Percentiles rank a stretch among this genome's conserved stretches.
Evolutionary conservation across 1,140 invertebrate species (phyloP).

Genomic region (Nylanderia fulva): DNA sequence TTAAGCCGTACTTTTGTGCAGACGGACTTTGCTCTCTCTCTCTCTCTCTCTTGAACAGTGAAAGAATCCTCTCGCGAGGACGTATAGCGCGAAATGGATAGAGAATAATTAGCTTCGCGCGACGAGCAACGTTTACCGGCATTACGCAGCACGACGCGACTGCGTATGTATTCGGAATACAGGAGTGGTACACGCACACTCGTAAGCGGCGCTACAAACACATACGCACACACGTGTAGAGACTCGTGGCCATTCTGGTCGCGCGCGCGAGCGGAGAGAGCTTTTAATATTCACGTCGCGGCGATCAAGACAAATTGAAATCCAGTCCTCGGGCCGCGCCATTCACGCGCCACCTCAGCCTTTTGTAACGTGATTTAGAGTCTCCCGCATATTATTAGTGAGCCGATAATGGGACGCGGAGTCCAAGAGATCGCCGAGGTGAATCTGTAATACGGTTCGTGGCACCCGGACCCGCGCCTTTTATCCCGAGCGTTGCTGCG

Average conservation of each 20-base stretch:
- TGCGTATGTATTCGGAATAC: constrained; percentile 43
- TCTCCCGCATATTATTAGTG: constrained; percentile 79
- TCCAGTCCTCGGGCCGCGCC: constrained; percentile 69
- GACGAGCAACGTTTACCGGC: constrained; percentile 42
- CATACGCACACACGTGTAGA: background rate
- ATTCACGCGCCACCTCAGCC: constrained; percentile 69
- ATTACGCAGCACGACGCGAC: constrained; percentile 42
- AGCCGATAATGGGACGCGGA: constrained; percentile 74
- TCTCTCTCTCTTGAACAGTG: background rate
- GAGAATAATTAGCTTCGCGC: constrained; percentile 49
- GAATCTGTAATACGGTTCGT: constrained; percentile 80
- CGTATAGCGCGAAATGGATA: constrained; percentile 15
- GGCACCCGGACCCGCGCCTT: constrained; percentile 57
- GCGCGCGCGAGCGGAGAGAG: background rate
- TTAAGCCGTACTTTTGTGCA: background rate
- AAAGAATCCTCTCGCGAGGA: constrained; percentile 18
- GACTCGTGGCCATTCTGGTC: too few species aligned
- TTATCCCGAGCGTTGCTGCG: constrained; percentile 68
- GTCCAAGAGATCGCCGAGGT: constrained; percentile 77
- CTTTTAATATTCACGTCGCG: constrained; percentile 79
- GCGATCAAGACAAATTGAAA: constrained; percentile 83
- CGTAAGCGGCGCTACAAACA: background rate
- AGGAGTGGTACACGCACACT: background rate
- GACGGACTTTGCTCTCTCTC: background rate
- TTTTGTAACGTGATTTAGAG: constrained; percentile 79